phyloP scores from a whole-genome alignment of 2,113 vertebrate species.

The Megalops atlanticus region DNA sequence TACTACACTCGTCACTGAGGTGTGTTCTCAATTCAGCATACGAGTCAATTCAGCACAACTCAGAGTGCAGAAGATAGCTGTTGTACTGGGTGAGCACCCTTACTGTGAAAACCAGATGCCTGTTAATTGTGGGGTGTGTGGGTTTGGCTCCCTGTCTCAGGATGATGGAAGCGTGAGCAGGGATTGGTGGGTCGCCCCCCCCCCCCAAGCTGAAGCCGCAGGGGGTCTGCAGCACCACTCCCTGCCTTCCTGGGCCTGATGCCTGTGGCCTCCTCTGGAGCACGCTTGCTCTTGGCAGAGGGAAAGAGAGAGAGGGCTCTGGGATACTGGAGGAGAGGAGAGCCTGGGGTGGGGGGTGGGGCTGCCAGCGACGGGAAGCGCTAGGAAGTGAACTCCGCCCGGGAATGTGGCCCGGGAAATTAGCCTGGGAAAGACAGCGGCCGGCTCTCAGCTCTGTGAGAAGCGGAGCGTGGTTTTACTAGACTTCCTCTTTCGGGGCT shows the following conservation, averaged over 20 bases:
- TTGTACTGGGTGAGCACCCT: no score
- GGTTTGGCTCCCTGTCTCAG: background rate
- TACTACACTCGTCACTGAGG: no score
- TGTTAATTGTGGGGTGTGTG: background rate
- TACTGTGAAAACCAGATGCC: no score
- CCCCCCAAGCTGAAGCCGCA: background rate
- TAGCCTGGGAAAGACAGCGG: constrained; percentile 53
- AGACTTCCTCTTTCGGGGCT: constrained; percentile 55
- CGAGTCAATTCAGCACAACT: no score
- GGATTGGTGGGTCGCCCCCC: background rate
- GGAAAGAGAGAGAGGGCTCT: background rate
- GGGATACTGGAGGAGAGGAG: background rate
- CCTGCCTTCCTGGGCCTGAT: background rate
- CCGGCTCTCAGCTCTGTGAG: constrained; percentile 39
- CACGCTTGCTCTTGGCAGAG: background rate
- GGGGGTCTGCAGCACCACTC: background rate
- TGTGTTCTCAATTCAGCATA: no score
- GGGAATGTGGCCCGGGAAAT: constrained; percentile 60
- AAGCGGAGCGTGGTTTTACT: constrained; percentile 20
- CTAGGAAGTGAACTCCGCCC: constrained; percentile 61
- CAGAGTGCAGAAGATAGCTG: background rate
- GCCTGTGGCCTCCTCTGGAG: background rate
- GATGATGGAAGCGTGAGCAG: background rate
- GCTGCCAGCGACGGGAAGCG: constrained; percentile 32
- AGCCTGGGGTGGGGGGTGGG: constrained; percentile 36